Evolutionary conservation across 1,140 invertebrate species (phyloP), one percentile per base, ranked within the genome.

Genomic region (Lucilia sericata): DNA sequence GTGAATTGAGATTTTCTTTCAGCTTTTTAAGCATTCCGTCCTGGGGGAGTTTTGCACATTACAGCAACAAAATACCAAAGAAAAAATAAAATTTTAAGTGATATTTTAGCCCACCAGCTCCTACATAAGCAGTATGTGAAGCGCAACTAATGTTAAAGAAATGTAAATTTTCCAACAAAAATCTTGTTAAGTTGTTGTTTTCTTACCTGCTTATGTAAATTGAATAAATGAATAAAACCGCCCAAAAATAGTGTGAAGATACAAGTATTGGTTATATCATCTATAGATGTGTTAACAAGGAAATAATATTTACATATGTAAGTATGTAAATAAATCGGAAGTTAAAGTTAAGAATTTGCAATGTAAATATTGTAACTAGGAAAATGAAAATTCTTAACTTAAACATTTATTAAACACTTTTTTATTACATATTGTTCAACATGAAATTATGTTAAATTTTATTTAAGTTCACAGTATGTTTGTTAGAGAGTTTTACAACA

Each of bases 111-210:
- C n/a, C 17, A 70, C 21, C n/a, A 70, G 65, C 65, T 70, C 3
- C 25, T 25, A 9, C 65, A 70, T 5, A 10, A 70, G 7, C 8
- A 70, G 19, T 70, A 70, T 70, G n/a, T 70, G 65, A 21, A 70
- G 65, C 65, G 65, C 65, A 70, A 70, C 65, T 70, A 70, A 70
- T 70, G 65, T 70, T 70, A 21, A 70, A 70, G 21, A 70, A 21
- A 70, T 70, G 65, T 70, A 70, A 70, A 70, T 70, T 55, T 42
- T 42, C 42, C 42, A 42, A 8, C 5, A 7, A 12, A 55, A 55
- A 55, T 55, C 17, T 42, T 42, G 42, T 42, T 42, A 42, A 42
- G 5, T 2, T 42, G 42, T 8, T 42, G 42, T 3, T 42, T 42
- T 42, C 7, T 55, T 55, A 55, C 51, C 51, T 55, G 2, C 51